Evolutionary conservation across 2,797 vertebrate genomes (phyloP).

Genomic region (Rhadinocentrus ornatus): DNA sequence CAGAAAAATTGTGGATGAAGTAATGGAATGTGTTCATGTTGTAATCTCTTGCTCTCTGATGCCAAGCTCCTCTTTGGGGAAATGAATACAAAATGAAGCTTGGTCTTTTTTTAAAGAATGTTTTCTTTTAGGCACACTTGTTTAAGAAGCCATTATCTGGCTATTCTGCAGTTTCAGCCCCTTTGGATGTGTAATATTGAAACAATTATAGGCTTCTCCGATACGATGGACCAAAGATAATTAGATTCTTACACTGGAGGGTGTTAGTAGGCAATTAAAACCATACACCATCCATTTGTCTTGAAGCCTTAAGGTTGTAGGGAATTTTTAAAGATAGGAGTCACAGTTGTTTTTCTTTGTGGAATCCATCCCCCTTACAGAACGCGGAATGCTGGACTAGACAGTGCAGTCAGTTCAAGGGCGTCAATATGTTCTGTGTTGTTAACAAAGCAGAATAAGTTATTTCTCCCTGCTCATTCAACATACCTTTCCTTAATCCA

Average conservation of each 20-base stretch:
- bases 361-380: constrained; percentile 62
- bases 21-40: constrained; percentile 61
- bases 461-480: constrained; percentile 48
- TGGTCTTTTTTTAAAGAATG: constrained; percentile 73
- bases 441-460: constrained; percentile 65
- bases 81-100: constrained; percentile 79
- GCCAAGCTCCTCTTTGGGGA: constrained; percentile 73
- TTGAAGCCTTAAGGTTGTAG: constrained; percentile 80
- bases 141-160: constrained; percentile 85
- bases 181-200: constrained; percentile 84
- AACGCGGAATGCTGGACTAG: constrained; percentile 55
- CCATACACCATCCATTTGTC: constrained; percentile 84
- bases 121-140: constrained; percentile 81
- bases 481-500: constrained; percentile 74
- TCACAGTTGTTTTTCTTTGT: constrained; percentile 73
- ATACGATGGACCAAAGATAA: constrained; percentile 88
- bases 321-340: constrained; percentile 77
- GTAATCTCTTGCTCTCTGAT: constrained; percentile 67
- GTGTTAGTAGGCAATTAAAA: constrained; percentile 85
- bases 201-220: constrained; percentile 85
- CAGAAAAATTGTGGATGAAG: constrained; percentile 41
- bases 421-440: constrained; percentile 57
- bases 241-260: constrained; percentile 86
- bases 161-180: constrained; percentile 84
- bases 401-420: constrained; percentile 67